phyloP scores from a whole-genome alignment of 2,888 invertebrate genomes.

The Eustalomyia histrio region DNA sequence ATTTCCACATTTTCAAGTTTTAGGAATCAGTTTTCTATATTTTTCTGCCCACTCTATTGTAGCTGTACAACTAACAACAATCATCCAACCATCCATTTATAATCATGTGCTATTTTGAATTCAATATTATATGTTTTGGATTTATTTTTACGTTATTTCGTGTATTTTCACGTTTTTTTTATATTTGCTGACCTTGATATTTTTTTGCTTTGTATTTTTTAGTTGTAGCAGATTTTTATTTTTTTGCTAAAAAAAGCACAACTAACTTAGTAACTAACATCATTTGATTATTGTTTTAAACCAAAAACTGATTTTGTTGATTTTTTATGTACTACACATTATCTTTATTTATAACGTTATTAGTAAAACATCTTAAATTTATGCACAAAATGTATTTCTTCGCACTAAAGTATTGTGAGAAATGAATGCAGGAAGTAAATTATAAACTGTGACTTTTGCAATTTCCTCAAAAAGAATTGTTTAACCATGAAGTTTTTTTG shows the following conservation, averaged over 20 bases:
- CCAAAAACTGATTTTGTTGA: conserved; percentile 10
- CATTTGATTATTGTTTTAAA: conserved; percentile 21
- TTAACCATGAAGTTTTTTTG: no score
- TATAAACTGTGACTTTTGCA: conserved; percentile 49
- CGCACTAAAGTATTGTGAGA: neutral
- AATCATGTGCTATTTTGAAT: conserved; percentile 58
- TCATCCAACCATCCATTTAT: conserved; percentile 29
- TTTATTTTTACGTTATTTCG: conserved; percentile 46
- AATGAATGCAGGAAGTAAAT: conserved; percentile 60
- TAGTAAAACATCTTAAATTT: neutral
- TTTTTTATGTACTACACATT: conserved; percentile 1
- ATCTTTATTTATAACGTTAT: conserved; percentile 20
- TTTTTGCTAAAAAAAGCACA: conserved; percentile 29
- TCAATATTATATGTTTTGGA: conserved; percentile 49
- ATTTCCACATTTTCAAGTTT: no score
- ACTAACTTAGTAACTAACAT: conserved; percentile 64
- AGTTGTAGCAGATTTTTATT: conserved; percentile 33
- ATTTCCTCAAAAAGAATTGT: conserved; percentile 37
- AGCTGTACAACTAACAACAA: conserved; percentile 25
- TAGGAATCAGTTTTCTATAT: no score
- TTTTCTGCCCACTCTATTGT: neutral
- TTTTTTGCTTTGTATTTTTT: conserved; percentile 28
- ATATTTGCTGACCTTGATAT: conserved; percentile 60
- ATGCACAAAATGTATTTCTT: neutral
- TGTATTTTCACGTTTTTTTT: conserved; percentile 37